Evolutionary conservation across 2,888 invertebrate genomes (phyloP).

Genomic region (Perizoma affinitatum): DNA sequence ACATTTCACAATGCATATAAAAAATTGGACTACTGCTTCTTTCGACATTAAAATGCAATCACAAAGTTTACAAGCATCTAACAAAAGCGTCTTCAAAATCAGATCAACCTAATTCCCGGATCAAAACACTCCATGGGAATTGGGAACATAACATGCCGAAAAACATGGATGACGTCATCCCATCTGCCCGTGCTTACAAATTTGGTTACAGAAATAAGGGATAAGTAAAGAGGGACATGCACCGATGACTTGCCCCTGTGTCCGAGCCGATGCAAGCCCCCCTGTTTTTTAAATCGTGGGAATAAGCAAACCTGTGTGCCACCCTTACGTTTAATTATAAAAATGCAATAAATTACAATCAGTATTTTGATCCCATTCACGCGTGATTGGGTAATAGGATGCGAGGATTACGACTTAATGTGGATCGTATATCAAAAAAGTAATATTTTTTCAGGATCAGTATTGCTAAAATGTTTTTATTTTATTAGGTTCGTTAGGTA

Average conservation of each 20-base stretch:
- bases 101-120: conserved; percentile 36
- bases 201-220: conserved; percentile 31
- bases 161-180: conserved; percentile 41
- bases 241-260: conserved; percentile 64
- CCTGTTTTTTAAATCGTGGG: conserved; percentile 73
- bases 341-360: conserved; percentile 79
- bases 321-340: conserved; percentile 69
- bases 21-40: not conserved
- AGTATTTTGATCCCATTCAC: conserved; percentile 71
- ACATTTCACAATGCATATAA: not conserved
- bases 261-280: conserved; percentile 64
- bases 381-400: conserved; percentile 65
- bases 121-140: conserved; percentile 47
- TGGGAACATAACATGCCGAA: conserved; percentile 47
- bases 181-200: conserved; percentile 51
- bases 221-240: conserved; percentile 48
- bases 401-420: conserved; percentile 43
- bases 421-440: too few species aligned
- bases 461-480: too few species aligned
- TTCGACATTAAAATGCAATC: conserved; percentile 7
- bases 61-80: conserved; percentile 12
- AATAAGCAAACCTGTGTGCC: conserved; percentile 66
- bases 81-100: conserved; percentile 34
- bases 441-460: too few species aligned
- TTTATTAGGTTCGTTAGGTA: too few species aligned